Base-by-base conservation (phyloP, 2,113 vertebrate genomes). In the Scophthalmus maximus region DNA sequence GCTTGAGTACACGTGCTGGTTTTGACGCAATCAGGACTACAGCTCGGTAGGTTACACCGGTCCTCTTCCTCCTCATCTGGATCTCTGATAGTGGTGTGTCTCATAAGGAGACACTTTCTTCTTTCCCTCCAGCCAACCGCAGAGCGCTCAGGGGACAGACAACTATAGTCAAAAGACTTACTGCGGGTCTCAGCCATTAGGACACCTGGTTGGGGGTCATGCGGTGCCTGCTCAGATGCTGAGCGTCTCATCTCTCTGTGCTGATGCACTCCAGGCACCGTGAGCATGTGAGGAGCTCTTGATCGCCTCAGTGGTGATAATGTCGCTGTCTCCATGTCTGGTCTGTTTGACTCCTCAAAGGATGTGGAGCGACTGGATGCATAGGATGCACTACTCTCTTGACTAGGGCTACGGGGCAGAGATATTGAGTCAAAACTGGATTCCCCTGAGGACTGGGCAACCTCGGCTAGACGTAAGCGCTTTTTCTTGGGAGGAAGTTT, bases 401-500 rank as follows among this genome's bases (percentile, higher is more conserved):
- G 96, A 75, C 95, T 96, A 0, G 96, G 96, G 88, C 96, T 97
- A 25, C 90, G 93, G 32, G 96, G 95, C 52, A 96, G 90, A 4
- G 96, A 96, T 10, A 91, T 57, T 0, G 97, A 98, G 78, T 99
- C 97, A 53, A 97, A 97, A 78, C 97, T 97, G 63, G 96, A 98
- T 72, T 98, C 97, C 10, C 96, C 96, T 0, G 97, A 98, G 0
- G 97, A 97, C 84, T 97, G 97, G 17, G 95, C 93, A 85, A 93
- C 94, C 81, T 98, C 97, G 0, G 96, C 96, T 74, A 99, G 91
- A 56, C 97, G 94, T 32, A 98, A 90, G 10, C 97, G 94, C 82
- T 99, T 99, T 91, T 99, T 99, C 84, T 99, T 99, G 12, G 97
- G 97, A 2, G 97, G 97, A 14, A 99, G 94, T 73, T 99, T 98